Percentiles rank a stretch among this genome's conserved stretches.
phyloP scores from a whole-genome alignment of 2,797 vertebrate genomes.

The Epinephelus malabaricus region DNA sequence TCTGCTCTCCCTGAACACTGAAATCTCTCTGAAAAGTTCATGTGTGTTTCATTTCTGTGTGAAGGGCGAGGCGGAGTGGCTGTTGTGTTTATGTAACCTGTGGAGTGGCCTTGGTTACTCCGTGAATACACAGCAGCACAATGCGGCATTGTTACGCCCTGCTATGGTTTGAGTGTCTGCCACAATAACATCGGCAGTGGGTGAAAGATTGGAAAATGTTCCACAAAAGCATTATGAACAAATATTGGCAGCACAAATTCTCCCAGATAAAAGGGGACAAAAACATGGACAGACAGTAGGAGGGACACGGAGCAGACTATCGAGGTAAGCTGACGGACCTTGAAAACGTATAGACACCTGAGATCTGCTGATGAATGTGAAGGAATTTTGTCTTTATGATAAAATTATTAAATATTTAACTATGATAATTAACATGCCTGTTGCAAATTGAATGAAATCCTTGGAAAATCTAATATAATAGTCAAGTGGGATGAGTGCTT shows the following conservation, averaged over 20 bases:
- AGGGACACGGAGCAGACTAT: background rate
- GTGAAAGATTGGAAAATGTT: constrained; percentile 50
- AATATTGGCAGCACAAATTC: constrained; percentile 22
- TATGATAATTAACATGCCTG: background rate
- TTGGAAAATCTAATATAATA: too few relatives aligned
- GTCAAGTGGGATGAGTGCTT: background rate
- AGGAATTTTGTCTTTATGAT: constrained; percentile 14
- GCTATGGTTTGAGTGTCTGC: constrained; percentile 44
- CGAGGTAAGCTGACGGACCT: background rate
- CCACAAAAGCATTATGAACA: constrained; percentile 35
- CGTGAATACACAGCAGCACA: constrained; percentile 38
- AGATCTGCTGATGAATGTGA: constrained; percentile 11
- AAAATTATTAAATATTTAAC: background rate
- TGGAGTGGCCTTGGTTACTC: constrained; percentile 61
- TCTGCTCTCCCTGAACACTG: constrained; percentile 9
- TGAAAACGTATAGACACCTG: background rate
- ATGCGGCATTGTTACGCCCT: constrained; percentile 43
- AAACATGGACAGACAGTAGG: background rate
- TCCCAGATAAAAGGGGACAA: constrained; percentile 25
- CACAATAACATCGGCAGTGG: constrained; percentile 45
- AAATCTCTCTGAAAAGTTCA: constrained; percentile 67
- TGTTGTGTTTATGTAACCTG: constrained; percentile 59
- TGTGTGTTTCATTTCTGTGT: constrained; percentile 24
- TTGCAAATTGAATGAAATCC: too few relatives aligned
- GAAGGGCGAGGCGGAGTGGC: constrained; percentile 51